Conservation (phyloP, 2,888 invertebrate species). For the Hoplodrina ambigua region DNA sequence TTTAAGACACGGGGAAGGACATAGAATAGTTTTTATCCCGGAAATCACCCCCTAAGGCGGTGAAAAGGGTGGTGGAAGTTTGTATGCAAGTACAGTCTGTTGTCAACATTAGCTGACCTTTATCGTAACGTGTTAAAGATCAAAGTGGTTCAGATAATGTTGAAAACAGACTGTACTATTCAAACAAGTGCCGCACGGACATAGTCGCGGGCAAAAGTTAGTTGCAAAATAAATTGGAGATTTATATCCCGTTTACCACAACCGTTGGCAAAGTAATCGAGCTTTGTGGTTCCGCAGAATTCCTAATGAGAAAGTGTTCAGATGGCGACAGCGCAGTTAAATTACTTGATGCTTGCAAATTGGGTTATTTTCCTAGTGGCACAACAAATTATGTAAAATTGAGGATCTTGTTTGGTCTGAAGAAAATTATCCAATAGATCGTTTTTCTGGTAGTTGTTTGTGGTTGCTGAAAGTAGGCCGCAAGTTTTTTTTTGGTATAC, state of each 20-base stretch:
- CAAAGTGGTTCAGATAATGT: too few species aligned
- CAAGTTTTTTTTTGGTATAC: not conserved
- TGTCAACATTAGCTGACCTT: too few species aligned
- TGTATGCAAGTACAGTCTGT: too few species aligned
- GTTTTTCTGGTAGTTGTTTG: conserved; percentile 29
- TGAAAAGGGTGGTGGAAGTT: too few species aligned
- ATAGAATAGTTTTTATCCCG: too few species aligned
- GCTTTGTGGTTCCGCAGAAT: conserved; percentile 59
- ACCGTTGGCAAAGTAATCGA: conserved; percentile 61
- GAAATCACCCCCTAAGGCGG: too few species aligned
- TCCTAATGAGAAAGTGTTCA: conserved; percentile 60
- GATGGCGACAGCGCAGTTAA: conserved; percentile 38
- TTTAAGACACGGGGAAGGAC: too few species aligned
- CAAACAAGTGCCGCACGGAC: too few species aligned
- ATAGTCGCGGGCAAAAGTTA: too few species aligned
- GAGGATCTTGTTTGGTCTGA: conserved; percentile 30
- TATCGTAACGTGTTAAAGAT: too few species aligned
- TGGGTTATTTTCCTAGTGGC: conserved; percentile 58
- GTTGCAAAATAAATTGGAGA: conserved; percentile 65
- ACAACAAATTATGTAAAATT: conserved; percentile 57
- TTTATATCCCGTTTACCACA: conserved; percentile 59
- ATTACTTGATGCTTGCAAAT: conserved; percentile 60
- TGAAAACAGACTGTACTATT: too few species aligned
- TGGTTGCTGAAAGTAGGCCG: conserved; percentile 28
- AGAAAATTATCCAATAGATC: conserved; percentile 35